These are phyloP conservation scores for Aurelia aurita complex sp. Pacific DNA, from an alignment of 30 jellyfish, hydroid and myxozoan species.

Conservation along the genomic window DNA sequence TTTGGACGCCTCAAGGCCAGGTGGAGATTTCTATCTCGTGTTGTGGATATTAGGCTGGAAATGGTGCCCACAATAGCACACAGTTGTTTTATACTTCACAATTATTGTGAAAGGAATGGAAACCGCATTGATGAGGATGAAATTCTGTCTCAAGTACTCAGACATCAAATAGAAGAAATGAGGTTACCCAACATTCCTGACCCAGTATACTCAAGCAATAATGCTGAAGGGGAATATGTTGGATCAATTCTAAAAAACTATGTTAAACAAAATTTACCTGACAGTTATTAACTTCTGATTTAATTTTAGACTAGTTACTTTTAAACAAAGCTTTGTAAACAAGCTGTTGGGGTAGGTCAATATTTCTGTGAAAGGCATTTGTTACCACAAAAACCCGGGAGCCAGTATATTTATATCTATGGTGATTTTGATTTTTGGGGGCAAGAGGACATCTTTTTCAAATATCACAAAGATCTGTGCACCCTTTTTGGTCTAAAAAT, in stretches of 20 bases:
- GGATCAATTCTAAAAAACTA: slow-evolving; percentile 19
- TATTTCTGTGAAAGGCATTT: too few relatives aligned
- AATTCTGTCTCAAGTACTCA: slow-evolving; percentile 6
- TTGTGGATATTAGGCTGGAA: slow-evolving; percentile 10
- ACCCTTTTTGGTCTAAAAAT: too few relatives aligned
- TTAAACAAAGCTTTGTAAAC: not conserved
- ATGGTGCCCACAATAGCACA: slow-evolving; percentile 27
- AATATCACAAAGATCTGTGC: too few relatives aligned
- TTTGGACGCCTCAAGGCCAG: slow-evolving; percentile 64
- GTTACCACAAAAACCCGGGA: too few relatives aligned
- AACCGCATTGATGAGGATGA: slow-evolving; percentile 28
- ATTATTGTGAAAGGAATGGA: slow-evolving; percentile 12
- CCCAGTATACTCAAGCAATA: slow-evolving; percentile 20
- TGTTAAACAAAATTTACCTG: slow-evolving; percentile 16
- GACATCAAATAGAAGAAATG: slow-evolving; percentile 17
- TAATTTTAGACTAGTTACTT: too few relatives aligned
- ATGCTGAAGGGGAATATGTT: slow-evolving; percentile 39
- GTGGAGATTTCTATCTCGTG: slow-evolving; percentile 28
- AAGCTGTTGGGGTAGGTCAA: not conserved
- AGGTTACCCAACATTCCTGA: slow-evolving; percentile 22
- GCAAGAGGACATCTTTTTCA: too few relatives aligned
- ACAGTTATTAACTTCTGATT: not conserved
- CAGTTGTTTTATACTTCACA: slow-evolving; percentile 30
- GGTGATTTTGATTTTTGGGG: too few relatives aligned
- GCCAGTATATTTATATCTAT: too few relatives aligned